Evolutionary conservation across 1,140 invertebrate species (phyloP).

Genomic region (Cataglyphis hispanica): DNA sequence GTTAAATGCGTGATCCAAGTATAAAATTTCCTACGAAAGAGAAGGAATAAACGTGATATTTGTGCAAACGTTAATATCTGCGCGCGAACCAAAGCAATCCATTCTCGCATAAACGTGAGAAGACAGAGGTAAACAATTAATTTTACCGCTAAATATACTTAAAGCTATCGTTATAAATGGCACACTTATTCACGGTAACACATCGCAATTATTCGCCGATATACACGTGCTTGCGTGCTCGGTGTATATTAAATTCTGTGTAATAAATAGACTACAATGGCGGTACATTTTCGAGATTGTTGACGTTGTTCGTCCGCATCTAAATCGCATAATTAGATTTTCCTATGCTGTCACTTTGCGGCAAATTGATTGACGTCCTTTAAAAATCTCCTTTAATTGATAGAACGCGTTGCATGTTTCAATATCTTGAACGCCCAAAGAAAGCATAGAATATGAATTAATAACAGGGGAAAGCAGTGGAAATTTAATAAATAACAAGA

Average conservation of each 20-base stretch:
- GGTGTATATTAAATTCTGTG: not conserved
- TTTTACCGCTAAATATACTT: constrained; percentile 17
- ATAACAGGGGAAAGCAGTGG: not conserved
- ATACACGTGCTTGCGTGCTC: not conserved
- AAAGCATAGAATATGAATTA: not conserved
- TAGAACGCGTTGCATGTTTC: constrained; percentile 7
- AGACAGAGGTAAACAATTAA: constrained; percentile 14
- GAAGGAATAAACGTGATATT: not conserved
- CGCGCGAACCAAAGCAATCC: not conserved
- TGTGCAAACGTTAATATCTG: not conserved
- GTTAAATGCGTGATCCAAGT: not conserved
- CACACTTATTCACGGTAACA: not conserved
- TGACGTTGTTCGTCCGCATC: not conserved
- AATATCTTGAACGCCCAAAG: not conserved
- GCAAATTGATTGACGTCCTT: constrained; percentile 23
- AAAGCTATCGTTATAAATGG: constrained; percentile 20
- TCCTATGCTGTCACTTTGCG: constrained; percentile 12
- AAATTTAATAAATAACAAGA: constrained; percentile 29
- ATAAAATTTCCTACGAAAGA: not conserved
- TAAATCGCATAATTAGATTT: constrained; percentile 26
- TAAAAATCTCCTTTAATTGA: constrained; percentile 32
- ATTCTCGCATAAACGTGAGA: not conserved
- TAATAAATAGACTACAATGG: not conserved
- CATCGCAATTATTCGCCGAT: constrained; percentile 28
- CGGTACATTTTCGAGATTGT: constrained; percentile 7